Conservation (phyloP, 2,797 vertebrate genomes). For the Coccyzus lansbergi region DNA sequence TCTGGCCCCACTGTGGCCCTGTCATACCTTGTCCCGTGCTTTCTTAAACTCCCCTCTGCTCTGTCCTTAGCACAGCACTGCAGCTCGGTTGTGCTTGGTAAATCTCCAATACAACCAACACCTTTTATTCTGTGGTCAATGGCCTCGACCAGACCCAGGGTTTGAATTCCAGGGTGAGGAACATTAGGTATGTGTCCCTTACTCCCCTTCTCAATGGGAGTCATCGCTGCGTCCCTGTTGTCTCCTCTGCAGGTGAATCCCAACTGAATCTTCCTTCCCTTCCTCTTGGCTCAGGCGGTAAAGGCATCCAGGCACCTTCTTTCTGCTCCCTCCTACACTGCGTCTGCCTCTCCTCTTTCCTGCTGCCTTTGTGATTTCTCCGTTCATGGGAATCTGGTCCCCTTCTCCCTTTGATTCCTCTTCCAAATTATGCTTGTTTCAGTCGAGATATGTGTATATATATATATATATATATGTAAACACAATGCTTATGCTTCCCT, state of each 20-base stretch:
- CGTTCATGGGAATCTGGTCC: neutral
- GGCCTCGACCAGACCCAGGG: fast-evolving
- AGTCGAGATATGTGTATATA: neutral
- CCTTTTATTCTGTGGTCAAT: neutral
- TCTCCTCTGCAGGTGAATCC: neutral
- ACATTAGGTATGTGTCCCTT: neutral
- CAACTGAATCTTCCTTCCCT: neutral
- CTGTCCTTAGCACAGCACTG: neutral
- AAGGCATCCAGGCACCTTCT: neutral
- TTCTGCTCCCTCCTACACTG: fast-evolving
- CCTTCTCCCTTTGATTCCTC: neutral
- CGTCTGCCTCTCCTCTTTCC: neutral
- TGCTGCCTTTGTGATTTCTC: neutral
- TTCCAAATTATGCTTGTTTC: neutral
- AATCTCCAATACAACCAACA: neutral
- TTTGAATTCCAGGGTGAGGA: neutral
- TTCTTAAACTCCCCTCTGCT: neutral
- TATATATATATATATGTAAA: neutral
- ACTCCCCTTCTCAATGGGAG: neutral
- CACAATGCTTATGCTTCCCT: neutral
- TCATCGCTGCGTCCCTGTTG: fast-evolving
- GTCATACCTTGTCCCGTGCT: neutral
- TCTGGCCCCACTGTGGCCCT: neutral
- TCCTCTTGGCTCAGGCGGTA: neutral
- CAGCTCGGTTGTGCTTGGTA: neutral